Evolutionary conservation across 2,888 invertebrate genomes (phyloP).

Genomic region (Marronus borbonicus): DNA sequence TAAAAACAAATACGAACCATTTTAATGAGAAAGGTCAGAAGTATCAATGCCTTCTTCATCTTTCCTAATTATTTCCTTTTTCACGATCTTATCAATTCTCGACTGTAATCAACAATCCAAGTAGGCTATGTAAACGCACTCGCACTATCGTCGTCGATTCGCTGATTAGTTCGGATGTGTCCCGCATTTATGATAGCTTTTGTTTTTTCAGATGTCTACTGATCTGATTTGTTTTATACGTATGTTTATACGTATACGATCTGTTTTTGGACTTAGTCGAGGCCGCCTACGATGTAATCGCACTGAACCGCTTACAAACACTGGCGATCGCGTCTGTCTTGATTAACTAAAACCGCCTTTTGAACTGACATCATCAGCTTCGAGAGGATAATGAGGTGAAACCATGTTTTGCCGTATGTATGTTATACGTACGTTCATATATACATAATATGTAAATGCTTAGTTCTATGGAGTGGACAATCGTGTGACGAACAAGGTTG

Average conservation of each 20-base stretch:
- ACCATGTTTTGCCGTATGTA: neutral
- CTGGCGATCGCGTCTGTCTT: neutral
- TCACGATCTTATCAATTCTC: neutral
- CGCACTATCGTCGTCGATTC: neutral
- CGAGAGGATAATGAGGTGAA: conserved; percentile 22
- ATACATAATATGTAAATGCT: no score
- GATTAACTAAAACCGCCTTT: neutral
- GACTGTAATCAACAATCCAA: no score
- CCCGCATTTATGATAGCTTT: conserved; percentile 1
- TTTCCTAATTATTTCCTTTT: neutral
- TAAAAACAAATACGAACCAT: neutral
- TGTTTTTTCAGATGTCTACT: neutral
- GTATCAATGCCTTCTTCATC: conserved; percentile 4
- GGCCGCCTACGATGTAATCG: neutral
- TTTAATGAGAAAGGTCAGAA: conserved; percentile 5
- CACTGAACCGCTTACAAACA: neutral
- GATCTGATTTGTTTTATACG: neutral
- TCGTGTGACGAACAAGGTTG: no score
- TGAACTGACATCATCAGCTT: conserved; percentile 19
- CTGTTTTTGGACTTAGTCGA: neutral
- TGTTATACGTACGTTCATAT: no score
- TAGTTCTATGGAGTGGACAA: no score
- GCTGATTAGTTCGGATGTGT: neutral
- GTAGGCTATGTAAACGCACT: neutral
- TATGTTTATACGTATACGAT: neutral